A percentile compares a stretch with the other conserved stretches of the same genome.
These are phyloP conservation scores for Thermophis baileyi DNA, from an alignment of 2,113 vertebrate species.

Conservation along the genomic window DNA sequence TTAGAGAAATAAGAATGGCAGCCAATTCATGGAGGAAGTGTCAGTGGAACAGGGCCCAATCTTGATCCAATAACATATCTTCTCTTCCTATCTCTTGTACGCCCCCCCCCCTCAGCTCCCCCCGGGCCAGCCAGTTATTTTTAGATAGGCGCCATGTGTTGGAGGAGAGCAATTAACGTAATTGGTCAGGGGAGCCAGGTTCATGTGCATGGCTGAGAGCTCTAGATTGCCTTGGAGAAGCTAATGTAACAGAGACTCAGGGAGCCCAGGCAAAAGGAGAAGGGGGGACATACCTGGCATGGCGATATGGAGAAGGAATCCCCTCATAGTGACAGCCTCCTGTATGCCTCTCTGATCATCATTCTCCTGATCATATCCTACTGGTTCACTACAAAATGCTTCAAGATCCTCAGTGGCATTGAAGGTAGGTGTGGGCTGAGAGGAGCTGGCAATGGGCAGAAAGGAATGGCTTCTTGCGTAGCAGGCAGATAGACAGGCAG, in stretches of 20 bases:
- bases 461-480: not conserved
- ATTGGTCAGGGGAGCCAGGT: constrained; percentile 68
- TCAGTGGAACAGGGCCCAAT: not conserved
- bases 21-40: not conserved
- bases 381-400: constrained; percentile 67
- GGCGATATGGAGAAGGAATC: constrained; percentile 68
- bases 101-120: not conserved
- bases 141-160: constrained; percentile 65
- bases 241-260: constrained; percentile 11
- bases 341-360: constrained; percentile 66
- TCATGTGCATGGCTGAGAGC: constrained; percentile 56
- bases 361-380: constrained; percentile 68
- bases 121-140: constrained; percentile 60
- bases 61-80: not conserved
- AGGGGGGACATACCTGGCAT: constrained; percentile 32
- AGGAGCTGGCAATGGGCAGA: not conserved
- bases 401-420: constrained; percentile 66
- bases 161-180: constrained; percentile 65
- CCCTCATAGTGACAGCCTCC: constrained; percentile 66
- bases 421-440: constrained; percentile 53
- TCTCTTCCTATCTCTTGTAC: not conserved
- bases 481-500: not conserved
- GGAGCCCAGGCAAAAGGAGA: not conserved
- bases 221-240: constrained; percentile 37
- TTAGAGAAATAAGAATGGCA: not conserved